Base-by-base conservation (phyloP, 1,140 invertebrate species). In the Drosophila nigromelanica region DNA sequence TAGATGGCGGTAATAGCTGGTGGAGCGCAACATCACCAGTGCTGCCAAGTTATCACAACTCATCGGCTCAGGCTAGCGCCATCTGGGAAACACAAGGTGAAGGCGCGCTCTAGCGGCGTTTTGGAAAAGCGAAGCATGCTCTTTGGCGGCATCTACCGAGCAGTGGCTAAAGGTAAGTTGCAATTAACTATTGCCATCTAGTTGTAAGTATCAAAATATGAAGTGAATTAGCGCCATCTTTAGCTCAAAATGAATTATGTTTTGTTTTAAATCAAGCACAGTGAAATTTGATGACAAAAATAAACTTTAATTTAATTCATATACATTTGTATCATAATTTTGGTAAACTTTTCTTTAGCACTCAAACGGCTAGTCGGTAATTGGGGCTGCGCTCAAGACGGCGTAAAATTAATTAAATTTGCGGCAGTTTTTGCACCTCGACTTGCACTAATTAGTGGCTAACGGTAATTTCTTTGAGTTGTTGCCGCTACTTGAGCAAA, bases 331-430 rank as follows among this genome's bases (percentile, higher is more conserved):
- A n/a, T 40, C 3, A 40, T 14, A 40, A 35, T 8, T 35, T 35
- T 35, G 7, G 6, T 7, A 8, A 35, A 8, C 8, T 35, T 35
- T 21, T 0, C 2, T 21, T 18, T 3, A 21, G 0, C 18, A 5
- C 5, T 11, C 18, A 27, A 47, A 8, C 10, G 5, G 35, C 51
- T 5, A 59, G 27, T 14, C 75, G 72, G 37, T 68, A 68, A 76
- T 72, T 78, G 73, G 48, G 10, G 56, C 30, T 55, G 55, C 52
- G 68, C 33, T 62, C 45, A 87, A 89, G 60, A 76, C 68, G 33
- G 78, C 82, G 78, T 78, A 63, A 87, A 87, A 87, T 87, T 87
- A 87, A 87, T 87, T 87, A 89, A 89, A 76, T 87, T 79, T 89
- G 62, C 63, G 60, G 48, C 27, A 50, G 70, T 64, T 82, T 78